Evolutionary conservation across 2,888 invertebrate species (phyloP), one percentile per base, ranked within the genome.

Genomic region (Piscicola geometra): DNA sequence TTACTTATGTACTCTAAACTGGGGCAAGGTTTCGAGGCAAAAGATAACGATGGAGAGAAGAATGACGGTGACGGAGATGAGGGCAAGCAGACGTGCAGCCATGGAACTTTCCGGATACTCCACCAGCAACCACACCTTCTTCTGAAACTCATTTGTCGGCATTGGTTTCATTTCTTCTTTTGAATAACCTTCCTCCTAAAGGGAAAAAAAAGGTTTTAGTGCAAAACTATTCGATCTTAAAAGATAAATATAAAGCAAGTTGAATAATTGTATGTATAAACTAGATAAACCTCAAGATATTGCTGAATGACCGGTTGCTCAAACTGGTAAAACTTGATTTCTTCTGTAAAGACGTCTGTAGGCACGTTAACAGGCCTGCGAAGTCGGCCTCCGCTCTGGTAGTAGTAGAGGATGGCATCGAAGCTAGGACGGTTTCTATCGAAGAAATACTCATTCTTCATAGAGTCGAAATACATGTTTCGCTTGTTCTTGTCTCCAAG

Each of bases 21-120:
- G 94, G 82, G 98, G 97, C 87, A 98, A 90, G 86, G 98, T 98
- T 89, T 98, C 98, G 88, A 98, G 90, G 89, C 98, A 98, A 90
- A 98, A 98, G 88, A 97, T 97, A 87, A 98, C 95, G 88, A 98
- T 98, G 87, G 97, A 97, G 85, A 97, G 90, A 85, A 98, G 90
- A 88, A 98, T 98, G 87, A 98, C 94, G 89, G 95, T 93, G 86
- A 98, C 97, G 86, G 96, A 97, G 88, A 97, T 94, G 89, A 98
- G 97, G 87, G 98, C 98, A 87, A 98, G 94, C 83, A 96, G 93
- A 85, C 97, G 92, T 85, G 98, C 98, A 86, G 94, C 93, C 88
- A 96, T 95, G 85, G 97, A 97, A 89, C 95, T 96, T 89, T 98
- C 98, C 81, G 98, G 98, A 88, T 98, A 97, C 89, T 98, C 98